These are phyloP conservation scores for Mohoua ochrocephala DNA, from an alignment of 2,113 vertebrate genomes.

Conservation along the genomic window DNA sequence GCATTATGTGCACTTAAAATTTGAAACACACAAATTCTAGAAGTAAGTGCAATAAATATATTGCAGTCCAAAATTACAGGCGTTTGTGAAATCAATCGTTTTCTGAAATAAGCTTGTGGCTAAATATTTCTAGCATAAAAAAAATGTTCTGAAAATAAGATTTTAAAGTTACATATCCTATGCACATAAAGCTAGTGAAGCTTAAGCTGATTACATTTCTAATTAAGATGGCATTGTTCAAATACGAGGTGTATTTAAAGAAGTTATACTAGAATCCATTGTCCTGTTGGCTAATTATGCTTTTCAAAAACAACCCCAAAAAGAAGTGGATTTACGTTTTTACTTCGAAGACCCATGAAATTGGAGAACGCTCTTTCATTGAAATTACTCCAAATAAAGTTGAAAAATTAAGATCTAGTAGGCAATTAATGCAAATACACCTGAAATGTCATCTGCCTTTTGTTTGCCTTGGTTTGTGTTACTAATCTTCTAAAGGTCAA, in stretches of 20 bases:
- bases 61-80: not conserved
- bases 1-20: conserved; percentile 74
- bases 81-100: not conserved
- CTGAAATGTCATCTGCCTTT: conserved; percentile 71
- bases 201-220: conserved; percentile 64
- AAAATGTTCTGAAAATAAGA: not conserved
- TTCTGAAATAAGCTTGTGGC: not conserved
- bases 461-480: conserved; percentile 69
- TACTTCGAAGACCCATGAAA: not conserved
- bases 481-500: conserved; percentile 57
- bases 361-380: not conserved
- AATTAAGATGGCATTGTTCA: conserved; percentile 64
- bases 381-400: not conserved
- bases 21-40: not conserved
- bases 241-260: conserved; percentile 56
- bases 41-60: not conserved
- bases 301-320: not conserved
- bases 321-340: not conserved
- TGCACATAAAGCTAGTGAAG: conserved; percentile 73
- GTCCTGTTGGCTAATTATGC: not conserved
- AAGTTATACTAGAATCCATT: not conserved
- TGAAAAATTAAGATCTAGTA: not conserved
- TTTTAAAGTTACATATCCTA: not conserved
- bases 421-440: conserved; percentile 42
- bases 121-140: not conserved